These are phyloP conservation scores for Cygnus atratus DNA, from an alignment of 2,113 vertebrate species.

Conservation along the genomic window DNA sequence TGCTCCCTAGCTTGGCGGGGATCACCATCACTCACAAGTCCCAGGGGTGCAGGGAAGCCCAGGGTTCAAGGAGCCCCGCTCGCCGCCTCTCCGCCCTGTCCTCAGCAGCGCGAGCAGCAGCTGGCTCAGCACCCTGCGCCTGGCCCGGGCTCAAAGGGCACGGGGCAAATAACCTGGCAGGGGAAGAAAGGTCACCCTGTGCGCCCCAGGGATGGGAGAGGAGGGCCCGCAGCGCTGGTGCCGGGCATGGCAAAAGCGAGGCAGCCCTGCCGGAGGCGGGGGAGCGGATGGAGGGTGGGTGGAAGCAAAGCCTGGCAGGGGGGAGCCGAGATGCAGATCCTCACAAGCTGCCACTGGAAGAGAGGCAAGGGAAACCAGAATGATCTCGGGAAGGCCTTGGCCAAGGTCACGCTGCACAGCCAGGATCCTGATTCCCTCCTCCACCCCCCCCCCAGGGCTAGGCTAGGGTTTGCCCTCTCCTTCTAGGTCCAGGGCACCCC, in stretches of 20 bases:
- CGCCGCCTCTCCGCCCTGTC: background rate
- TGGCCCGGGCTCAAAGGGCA: background rate
- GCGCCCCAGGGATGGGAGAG: background rate
- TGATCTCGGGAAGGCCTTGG: background rate
- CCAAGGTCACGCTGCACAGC: background rate
- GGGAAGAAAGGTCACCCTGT: background rate
- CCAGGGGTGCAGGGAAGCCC: background rate
- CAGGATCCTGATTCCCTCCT: background rate
- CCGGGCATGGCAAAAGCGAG: background rate
- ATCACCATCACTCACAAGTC: background rate
- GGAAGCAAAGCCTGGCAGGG: background rate
- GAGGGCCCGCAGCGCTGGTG: rapidly evolving
- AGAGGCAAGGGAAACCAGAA: background rate
- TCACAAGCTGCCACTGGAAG: background rate
- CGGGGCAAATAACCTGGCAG: background rate
- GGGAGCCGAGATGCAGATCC: background rate
- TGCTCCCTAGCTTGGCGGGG: background rate
- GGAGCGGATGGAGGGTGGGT: too few relatives aligned
- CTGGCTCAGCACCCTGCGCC: rapidly evolving
- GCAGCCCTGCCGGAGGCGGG: background rate
- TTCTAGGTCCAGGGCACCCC: background rate
- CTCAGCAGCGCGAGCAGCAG: background rate
- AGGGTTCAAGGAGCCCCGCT: background rate
- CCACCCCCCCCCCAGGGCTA: too few relatives aligned
- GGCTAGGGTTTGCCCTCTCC: background rate